Evolutionary conservation across 2,888 invertebrate genomes (phyloP).

Genomic region (Criorhina ranunculi): DNA sequence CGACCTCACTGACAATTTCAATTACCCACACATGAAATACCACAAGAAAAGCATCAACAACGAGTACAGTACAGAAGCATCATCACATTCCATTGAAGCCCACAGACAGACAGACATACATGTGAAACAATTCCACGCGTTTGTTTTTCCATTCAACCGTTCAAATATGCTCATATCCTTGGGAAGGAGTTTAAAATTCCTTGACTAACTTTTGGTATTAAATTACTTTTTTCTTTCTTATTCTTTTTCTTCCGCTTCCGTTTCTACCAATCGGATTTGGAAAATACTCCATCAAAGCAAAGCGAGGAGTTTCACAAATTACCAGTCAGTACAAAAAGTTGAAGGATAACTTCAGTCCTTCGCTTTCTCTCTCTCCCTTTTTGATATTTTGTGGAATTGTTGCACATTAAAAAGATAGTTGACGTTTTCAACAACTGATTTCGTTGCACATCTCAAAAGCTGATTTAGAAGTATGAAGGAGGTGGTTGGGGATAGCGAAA

Average conservation of each 20-base stretch:
- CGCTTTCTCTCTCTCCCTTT: too few species aligned
- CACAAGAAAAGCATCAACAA: neutral
- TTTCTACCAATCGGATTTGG: neutral
- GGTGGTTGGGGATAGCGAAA: too few species aligned
- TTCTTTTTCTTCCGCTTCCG: too few species aligned
- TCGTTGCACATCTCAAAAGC: neutral
- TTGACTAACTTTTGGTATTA: conserved; percentile 7
- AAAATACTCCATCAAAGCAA: neutral
- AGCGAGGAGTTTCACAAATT: neutral
- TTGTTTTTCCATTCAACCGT: conserved; percentile 13
- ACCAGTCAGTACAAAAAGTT: neutral
- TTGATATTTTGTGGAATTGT: neutral
- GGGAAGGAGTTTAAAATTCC: conserved; percentile 8
- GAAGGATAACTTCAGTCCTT: too few species aligned
- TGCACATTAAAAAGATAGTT: neutral
- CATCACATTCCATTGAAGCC: neutral
- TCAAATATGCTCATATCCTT: conserved; percentile 11
- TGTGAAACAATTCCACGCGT: neutral
- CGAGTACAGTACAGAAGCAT: too few species aligned
- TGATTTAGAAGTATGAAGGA: neutral
- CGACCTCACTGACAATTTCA: conserved; percentile 2
- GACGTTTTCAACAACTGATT: neutral
- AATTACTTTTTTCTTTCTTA: conserved; percentile 4
- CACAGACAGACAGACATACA: neutral
- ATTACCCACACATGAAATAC: neutral